Conservation (phyloP, 2,113 vertebrate genomes). For the Prionailurus bengalensis region DNA sequence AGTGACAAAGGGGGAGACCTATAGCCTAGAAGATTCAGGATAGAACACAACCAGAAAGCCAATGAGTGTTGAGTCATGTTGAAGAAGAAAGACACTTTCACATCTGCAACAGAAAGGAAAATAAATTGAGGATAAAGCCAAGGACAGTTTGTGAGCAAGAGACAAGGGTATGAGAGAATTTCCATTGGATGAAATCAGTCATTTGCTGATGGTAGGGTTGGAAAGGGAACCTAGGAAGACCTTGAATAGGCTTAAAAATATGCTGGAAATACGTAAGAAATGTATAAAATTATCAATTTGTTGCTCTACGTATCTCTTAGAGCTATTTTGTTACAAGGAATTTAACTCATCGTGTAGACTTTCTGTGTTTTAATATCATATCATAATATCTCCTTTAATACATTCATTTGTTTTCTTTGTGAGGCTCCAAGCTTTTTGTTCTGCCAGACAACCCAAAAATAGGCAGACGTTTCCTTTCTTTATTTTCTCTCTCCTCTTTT, state of each 20-base stretch:
- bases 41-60: neutral
- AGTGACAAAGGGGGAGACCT: neutral
- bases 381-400: neutral
- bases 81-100: neutral
- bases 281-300: neutral
- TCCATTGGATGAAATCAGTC: neutral
- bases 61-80: neutral
- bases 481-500: neutral
- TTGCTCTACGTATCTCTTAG: neutral
- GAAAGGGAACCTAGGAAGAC: neutral
- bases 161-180: neutral
- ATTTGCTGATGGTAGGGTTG: neutral
- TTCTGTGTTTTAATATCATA: neutral
- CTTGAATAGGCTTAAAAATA: neutral
- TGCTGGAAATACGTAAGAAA: neutral
- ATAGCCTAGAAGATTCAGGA: neutral
- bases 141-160: neutral
- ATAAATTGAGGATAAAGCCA: neutral
- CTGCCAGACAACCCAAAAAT: neutral
- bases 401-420: neutral
- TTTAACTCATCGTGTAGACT: neutral
- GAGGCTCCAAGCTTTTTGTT: neutral
- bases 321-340: neutral
- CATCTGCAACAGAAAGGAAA: neutral
- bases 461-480: slow-evolving; percentile 55